Base-by-base conservation (phyloP, 2,113 vertebrate species). In the Stictonetta naevosa region DNA sequence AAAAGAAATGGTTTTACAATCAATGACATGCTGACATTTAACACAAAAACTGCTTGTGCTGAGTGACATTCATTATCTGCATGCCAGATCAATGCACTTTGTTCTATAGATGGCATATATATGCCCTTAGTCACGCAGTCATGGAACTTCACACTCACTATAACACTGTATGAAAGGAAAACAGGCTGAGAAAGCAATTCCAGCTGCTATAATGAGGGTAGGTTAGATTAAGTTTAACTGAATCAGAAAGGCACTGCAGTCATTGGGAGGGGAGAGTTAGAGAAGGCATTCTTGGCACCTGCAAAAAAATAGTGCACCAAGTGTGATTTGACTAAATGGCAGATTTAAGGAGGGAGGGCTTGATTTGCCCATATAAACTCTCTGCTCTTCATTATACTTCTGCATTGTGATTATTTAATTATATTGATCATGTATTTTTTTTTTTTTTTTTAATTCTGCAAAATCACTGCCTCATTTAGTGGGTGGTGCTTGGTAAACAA, bases 401-500 rank as follows among this genome's bases (percentile, higher is more conserved):
- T 19, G 14, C 33, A 73, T 86, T 95, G 44, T 33, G 19, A 88
- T 19, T 48, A 88, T 92, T 96, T 96, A 96, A 97, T 96, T 96
- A 94, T 73, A 94, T 95, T 92, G 95, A 95, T 92, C 81, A 87
- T 62, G 31, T 76, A 67, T 31, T 50, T 62, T 38, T 38, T 8
- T 62, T 80, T 86, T 87, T 92, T 60, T 76, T 82, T 90, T 67
- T 3, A 75, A 73, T 87, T 82, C 83, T 91, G 58, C 31, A 84
- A 71, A 94, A 92, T 85, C 46, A 9, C 71, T 89, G 86, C 25
- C 77, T 94, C 62, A 59, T 97, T 94, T 96, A 95, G 88, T 96
- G 95, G 93, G 94, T 93, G 91, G 92, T 87, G 66, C 80, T 89
- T 69, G 66, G 88, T 87, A 94, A 96, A 96, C 86, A 91, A 93